Base-by-base conservation (phyloP, 2,113 vertebrate species). In the Burhinus bistriatus region DNA sequence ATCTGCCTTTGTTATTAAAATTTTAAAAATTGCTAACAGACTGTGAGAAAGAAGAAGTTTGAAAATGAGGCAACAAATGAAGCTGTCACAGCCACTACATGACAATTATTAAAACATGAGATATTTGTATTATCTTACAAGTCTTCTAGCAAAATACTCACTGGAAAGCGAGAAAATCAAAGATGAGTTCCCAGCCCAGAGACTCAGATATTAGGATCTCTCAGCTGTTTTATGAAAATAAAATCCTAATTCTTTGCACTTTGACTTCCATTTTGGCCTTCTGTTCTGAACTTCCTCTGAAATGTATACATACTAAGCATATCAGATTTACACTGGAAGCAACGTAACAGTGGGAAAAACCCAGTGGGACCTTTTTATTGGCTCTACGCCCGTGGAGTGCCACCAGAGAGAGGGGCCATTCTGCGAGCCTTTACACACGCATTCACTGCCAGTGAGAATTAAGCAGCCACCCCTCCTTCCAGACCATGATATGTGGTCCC, bases 401-500 rank as follows among this genome's bases (percentile, higher is more conserved):
- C 36, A 52, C 23, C 15, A 61, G 19, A 57, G 19, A 40, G 11
- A 34, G 13, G 1, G 58, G 15, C 27, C 36, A 45, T 11, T 19
- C 25, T 26, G 12, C 0, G 0, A 79, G 15, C 16, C 29, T 34
- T 66, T 40, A 32, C 32, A 19, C 30, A 26, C 0, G 2, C 22
- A 59, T 30, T 34, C 23, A 14, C 30, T 21, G 29, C 11, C 2
- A 12, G 19, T 7, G 26, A 62, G 29, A 55, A 73, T 5, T 23
- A 77, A 73, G 40, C 23, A 57, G n/a, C 26, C 54, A 79, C 9
- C 10, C 5, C 8, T 80, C 14, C 62, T 52, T 72, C 61, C 40
- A 57, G 34, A 34, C 10, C 9, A n/a, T 3, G 5, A 13, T 20
- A 32, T 5, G 6, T 6, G 2, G 4, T 40, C 16, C 32, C 9